Evolutionary conservation across 2,888 invertebrate genomes (phyloP), one percentile per base, ranked within the genome.

Genomic region (Drosophila leonis): DNA sequence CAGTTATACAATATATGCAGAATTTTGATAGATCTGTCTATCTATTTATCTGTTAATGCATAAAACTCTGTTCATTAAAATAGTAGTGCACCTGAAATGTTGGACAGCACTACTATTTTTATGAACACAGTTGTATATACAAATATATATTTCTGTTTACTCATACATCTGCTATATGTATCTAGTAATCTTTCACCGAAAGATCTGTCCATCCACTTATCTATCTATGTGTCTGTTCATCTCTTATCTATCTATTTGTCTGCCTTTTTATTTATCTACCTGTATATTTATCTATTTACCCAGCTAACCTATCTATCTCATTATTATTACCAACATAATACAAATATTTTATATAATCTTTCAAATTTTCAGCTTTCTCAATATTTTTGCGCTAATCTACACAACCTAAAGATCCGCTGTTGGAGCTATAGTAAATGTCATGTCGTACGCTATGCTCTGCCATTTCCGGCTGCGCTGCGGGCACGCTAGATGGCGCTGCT

Each of bases 401-500:
- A 15, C 15, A 15, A 29, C 20, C 31, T 42, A 12, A 18, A 39
- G 54, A 55, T n/a, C 39, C 18, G 41, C 20, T 35, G 15, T 20
- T 35, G 20, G 15, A 24, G 37, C 35, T 39, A 24, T 15, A 48
- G 27, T 41, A 49, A 61, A 39, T 54, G 46, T 29, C 49, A 35
- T 63, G 76, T 71, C 54, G 55, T 60, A 18, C 62, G 59, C 59
- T 59, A 62, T 80, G 66, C 71, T 80, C 27, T 54, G 56, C 51
- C 67, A 67, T 80, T 71, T 80, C 78, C 78, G 77, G 64, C 44
- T 52, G 59, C 52, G 67, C 62, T 46, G 65, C 46, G 44, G 66
- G 56, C 64, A 55, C 72, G 74, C 59, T 68, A 65, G 82, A 67
- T 80, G 75, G 70, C 80, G 86, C 71, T 78, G 52, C 37, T 41